Base-by-base conservation (phyloP, 2,888 invertebrate species). In the Pycnomerus fuliginosus region DNA sequence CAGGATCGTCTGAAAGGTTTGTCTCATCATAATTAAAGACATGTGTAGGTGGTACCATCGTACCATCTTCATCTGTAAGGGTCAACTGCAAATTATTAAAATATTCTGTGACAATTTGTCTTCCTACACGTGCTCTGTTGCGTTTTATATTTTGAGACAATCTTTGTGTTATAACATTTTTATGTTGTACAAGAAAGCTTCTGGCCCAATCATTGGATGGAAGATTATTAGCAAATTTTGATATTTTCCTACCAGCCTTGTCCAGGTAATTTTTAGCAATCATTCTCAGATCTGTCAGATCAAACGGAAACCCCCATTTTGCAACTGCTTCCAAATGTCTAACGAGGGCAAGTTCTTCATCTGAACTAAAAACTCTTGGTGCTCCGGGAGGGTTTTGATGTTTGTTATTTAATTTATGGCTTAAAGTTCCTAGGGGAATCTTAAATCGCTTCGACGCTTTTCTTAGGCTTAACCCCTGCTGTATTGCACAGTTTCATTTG, bases 21-120 rank as follows among this genome's bases (percentile, higher is more conserved):
- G 60, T 62, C 42, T 68, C 63, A 42, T 66, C 67, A 50, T 64
- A 68, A 37, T 66, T 67, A 5, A 58, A 32, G 11, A 63, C 54
- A 33, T 58, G 57, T 16, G 39, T 31, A 20, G 44, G 28, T 22
- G 54, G 53, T 11, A 55, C 44, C 3, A 29, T 5, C 14, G 5
- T 10, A 10, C 5, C 28, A 27, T 27, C 28, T n/a, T 27, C 10
- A 24, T 31, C 51, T 16, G 23, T 14, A 5, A 46, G 17, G 15
- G 37, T 33, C 5, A 28, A 41, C 42, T 50, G 35, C 16, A 54
- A 28, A 35, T 58, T 45, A 16, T 48, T 27, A 48, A 57, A 63
- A 47, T 57, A 60, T 23, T 42, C 16, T 20, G 50, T 44, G 17
- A 50, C 36, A 10, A 34, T 23, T 22, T 32, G 27, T n/a, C 31